Base-by-base conservation (phyloP, 2,113 vertebrate species). In the Gambusia affinis region DNA sequence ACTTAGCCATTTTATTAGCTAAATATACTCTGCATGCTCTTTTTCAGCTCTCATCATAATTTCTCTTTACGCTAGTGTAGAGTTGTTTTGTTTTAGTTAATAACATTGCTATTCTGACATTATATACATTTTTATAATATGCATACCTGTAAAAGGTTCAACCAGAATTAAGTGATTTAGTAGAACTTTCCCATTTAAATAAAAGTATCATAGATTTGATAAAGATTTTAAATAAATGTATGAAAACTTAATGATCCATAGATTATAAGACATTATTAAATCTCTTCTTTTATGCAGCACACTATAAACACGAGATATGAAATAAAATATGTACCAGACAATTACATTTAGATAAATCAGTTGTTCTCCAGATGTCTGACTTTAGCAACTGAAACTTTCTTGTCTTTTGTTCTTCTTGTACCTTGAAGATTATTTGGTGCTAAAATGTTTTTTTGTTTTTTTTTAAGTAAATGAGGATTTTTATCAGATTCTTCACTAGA, bases 401-500 rank as follows among this genome's bases (percentile, higher is more conserved):
- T 22, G 17, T 54, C 47, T 22, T 22, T 19, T 22, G 3, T 47
- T 47, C 42, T 57, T 67, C 17, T 35, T 57, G 17, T 47, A 19
- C 4, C 44, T 47, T 37, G 42, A 44, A 44, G 42, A 15, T 44
- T 37, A 19, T 66, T 31, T 37, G 12, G 10, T 30, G 69, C 60
- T 12, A 62, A 28, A 72, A 72, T 66, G 22, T 61, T 70, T 70
- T 75, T n/a, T 73, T 8, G 1, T n/a, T n/a, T n/a, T 31, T 30
- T 30, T 31, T 31, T 31, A 35, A 35, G 10, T 37, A 14, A 15
- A 42, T 14, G 37, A 29, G 39, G 12, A 63, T 29, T n/a, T 24
- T 51, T 91, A 78, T 83, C 24, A 84, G 79, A 78, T 44, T 61
- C 27, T 65, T 74, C 88, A 90, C 90, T 87, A 92, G 91, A 68